A percentile compares a stretch with the other conserved stretches of the same genome.
These are phyloP conservation scores for Dinocampus coccinellae DNA, from an alignment of 2,888 invertebrate genomes.

Conservation along the genomic window DNA sequence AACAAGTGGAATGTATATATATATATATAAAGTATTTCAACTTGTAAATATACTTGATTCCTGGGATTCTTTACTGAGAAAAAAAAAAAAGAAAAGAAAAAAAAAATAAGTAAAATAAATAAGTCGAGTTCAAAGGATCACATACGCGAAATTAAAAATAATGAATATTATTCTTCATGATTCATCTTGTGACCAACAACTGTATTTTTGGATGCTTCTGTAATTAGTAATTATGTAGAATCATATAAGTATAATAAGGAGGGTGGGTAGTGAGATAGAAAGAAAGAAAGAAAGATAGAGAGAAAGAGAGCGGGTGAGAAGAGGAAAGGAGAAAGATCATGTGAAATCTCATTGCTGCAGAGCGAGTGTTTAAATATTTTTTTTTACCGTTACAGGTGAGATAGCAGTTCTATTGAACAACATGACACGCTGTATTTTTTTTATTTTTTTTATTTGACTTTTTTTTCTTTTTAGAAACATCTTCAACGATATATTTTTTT, in stretches of 20 bases:
- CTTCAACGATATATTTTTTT: constrained; percentile 5
- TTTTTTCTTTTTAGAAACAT: constrained; percentile 4
- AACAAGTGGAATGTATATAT: background rate
- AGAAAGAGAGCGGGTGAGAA: no score
- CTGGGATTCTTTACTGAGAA: constrained; percentile 10
- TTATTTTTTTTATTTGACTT: no score
- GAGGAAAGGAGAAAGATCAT: no score
- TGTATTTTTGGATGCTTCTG: constrained; percentile 4
- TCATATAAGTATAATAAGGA: no score
- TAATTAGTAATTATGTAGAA: constrained; percentile 29
- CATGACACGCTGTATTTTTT: constrained; percentile 12
- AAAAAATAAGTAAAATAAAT: background rate
- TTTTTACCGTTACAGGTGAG: constrained; percentile 19
- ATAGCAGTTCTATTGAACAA: constrained; percentile 11
- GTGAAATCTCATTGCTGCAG: constrained; percentile 17
- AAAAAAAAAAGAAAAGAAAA: no score
- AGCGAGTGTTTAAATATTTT: background rate
- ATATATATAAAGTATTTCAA: background rate
- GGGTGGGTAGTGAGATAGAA: no score
- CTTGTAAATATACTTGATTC: background rate
- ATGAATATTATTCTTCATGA: background rate
- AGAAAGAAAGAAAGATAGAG: no score
- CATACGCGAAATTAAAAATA: background rate
- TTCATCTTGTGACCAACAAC: background rate
- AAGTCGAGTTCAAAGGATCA: constrained; percentile 7